phyloP scores from a whole-genome alignment of 1,140 invertebrate genomes.

The Bombus huntii region DNA sequence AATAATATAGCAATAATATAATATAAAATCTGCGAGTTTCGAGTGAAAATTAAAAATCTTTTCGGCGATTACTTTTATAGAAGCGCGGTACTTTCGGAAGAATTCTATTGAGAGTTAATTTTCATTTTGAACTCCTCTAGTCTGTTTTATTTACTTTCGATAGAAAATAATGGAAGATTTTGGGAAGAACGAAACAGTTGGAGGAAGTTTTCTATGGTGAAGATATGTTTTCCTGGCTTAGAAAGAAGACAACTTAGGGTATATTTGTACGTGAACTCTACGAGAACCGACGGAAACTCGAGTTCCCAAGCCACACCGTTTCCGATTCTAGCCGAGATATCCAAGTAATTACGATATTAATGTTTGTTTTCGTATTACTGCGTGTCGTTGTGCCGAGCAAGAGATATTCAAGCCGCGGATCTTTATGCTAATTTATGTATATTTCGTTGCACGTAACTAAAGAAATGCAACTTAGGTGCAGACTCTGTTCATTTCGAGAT shows the following conservation, averaged over 20 bases:
- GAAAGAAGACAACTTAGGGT: too few species aligned
- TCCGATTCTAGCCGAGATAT: slow-evolving; percentile 37
- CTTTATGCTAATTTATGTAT: too few species aligned
- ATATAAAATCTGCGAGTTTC: too few species aligned
- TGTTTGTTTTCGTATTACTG: not conserved
- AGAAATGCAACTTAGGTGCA: too few species aligned
- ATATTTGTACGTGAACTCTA: not conserved
- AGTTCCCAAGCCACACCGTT: slow-evolving; percentile 28
- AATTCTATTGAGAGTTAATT: too few species aligned
- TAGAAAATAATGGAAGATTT: not conserved
- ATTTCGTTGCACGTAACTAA: too few species aligned
- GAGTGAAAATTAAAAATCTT: too few species aligned
- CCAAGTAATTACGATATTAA: slow-evolving; percentile 48
- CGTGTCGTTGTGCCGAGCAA: not conserved
- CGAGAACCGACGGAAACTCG: slow-evolving; percentile 21
- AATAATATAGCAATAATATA: too few species aligned
- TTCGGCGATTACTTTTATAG: not conserved
- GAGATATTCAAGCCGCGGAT: not conserved
- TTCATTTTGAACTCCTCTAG: not conserved
- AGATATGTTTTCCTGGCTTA: not conserved
- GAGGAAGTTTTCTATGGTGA: not conserved
- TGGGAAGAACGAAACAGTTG: not conserved
- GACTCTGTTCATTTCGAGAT: too few species aligned
- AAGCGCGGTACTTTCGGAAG: too few species aligned
- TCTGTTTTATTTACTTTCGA: not conserved